These are phyloP conservation scores for Prosapia bicincta DNA, from an alignment of 2,888 invertebrate species.

Conservation along the genomic window DNA sequence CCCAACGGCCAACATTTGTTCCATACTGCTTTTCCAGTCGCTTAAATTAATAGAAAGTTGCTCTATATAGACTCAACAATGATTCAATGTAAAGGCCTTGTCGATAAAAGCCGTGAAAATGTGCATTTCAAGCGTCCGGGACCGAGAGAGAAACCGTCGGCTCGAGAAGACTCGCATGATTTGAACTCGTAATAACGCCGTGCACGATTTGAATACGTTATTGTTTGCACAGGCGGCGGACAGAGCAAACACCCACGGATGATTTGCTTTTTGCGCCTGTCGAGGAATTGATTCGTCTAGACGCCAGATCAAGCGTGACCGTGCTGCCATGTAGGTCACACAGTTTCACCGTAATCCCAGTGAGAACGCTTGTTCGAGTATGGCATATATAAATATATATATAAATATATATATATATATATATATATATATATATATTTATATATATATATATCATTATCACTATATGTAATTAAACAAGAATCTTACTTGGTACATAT, in stretches of 20 bases:
- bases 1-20: no score
- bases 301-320: background rate
- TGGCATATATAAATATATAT: no score
- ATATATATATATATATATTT: no score
- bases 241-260: background rate
- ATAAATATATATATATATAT: no score
- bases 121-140: background rate
- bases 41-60: no score
- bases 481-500: no score
- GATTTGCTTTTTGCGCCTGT: background rate
- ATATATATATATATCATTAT: no score
- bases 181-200: background rate
- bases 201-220: background rate
- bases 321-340: background rate
- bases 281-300: background rate
- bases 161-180: background rate
- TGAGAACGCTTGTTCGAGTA: background rate
- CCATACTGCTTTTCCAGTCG: no score
- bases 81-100: no score
- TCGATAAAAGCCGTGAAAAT: background rate
- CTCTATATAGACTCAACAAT: no score
- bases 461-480: no score
- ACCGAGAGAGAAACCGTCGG: background rate
- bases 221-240: background rate
- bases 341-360: background rate